Conservation (phyloP, 1,140 invertebrate genomes). For the Ostrea denselamellosa region DNA sequence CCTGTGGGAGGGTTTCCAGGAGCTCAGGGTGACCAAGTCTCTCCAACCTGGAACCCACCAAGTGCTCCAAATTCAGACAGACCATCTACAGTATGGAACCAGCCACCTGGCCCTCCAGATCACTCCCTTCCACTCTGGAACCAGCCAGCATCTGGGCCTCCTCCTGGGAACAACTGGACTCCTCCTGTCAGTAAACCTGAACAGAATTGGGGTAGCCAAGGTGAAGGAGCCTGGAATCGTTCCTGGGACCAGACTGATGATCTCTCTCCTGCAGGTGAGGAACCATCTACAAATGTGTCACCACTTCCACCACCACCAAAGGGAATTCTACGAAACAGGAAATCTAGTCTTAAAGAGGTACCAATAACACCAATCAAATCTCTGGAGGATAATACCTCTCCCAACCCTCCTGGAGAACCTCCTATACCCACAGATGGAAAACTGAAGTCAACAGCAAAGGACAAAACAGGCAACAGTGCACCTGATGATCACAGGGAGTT, state of each 20-base stretch:
- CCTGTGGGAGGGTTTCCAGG: background rate
- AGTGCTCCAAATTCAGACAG: slow-evolving; percentile 12
- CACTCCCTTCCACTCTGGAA: slow-evolving; percentile 1
- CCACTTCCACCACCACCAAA: slow-evolving; percentile 55
- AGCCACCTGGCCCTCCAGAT: slow-evolving; percentile 1
- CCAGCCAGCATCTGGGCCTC: slow-evolving; percentile 15
- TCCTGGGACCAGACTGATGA: slow-evolving; percentile 16
- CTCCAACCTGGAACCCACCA: background rate
- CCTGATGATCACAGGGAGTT: slow-evolving; percentile 65
- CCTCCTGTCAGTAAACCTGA: slow-evolving; percentile 10
- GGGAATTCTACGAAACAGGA: slow-evolving; percentile 61
- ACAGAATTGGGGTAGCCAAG: slow-evolving; percentile 8
- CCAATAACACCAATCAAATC: slow-evolving; percentile 49
- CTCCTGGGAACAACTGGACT: background rate
- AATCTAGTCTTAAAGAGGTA: slow-evolving; percentile 63
- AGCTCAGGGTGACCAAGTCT: slow-evolving; percentile 3
- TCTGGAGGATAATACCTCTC: slow-evolving; percentile 40
- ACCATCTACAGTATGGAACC: slow-evolving; percentile 16
- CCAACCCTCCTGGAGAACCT: slow-evolving; percentile 49
- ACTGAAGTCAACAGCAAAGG: slow-evolving; percentile 40
- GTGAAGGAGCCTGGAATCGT: slow-evolving; percentile 4
- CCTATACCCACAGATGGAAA: slow-evolving; percentile 49
- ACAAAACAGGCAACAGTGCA: slow-evolving; percentile 32
- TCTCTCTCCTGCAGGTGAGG: slow-evolving; percentile 40
- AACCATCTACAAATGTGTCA: slow-evolving; percentile 28